Base-by-base conservation (phyloP, 2,888 invertebrate genomes). In the Adelognathus sp. region DNA sequence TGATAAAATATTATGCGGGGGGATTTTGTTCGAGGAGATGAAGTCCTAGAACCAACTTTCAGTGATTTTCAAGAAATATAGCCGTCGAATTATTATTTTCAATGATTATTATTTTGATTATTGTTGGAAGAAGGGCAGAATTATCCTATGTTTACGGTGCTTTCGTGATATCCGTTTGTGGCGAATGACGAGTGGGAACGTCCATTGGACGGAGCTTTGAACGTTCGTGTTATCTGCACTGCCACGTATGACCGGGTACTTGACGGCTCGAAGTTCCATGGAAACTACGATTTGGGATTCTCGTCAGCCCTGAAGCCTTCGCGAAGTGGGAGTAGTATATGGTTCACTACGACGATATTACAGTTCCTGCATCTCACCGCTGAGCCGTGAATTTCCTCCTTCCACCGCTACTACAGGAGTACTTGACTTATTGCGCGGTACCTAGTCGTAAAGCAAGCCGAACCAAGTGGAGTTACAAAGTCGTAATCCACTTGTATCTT, bases 391-490 rank as follows among this genome's bases (percentile, higher is more conserved):
- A 31, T 6, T 46, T 21, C 21, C 4, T n/a, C 5, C 33, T 31
- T 39, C 16, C 11, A 11, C 33, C 50, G 41, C 16, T 41, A 31
- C 29, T 36, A 6, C 21, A n/a, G 61, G 14, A 16, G 14, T 39
- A 36, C 39, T 29, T 11, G 9, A 24, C 52, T 27, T 33, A 24
- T 27, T 50, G 39, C 41, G 31, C 21, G 31, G 21, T 50, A 67
- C 27, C 54, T 39, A 54, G 29, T 52, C 67, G 67, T 67, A 44
- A 39, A 72, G 16, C 52, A 41, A 18, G 54, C 46, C n/a, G n/a
- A 14, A 41, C 63, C 54, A 61, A 69, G 61, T 56, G 56, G 46
- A 77, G 36, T 77, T 67, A 66, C 76, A 54, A 77, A 73, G 54
- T 61, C 46, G 72, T 61, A 72, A 73, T 67, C 66, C 44, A 24